Base-by-base conservation (phyloP, 2,113 vertebrate species). In the Pagrus major region DNA sequence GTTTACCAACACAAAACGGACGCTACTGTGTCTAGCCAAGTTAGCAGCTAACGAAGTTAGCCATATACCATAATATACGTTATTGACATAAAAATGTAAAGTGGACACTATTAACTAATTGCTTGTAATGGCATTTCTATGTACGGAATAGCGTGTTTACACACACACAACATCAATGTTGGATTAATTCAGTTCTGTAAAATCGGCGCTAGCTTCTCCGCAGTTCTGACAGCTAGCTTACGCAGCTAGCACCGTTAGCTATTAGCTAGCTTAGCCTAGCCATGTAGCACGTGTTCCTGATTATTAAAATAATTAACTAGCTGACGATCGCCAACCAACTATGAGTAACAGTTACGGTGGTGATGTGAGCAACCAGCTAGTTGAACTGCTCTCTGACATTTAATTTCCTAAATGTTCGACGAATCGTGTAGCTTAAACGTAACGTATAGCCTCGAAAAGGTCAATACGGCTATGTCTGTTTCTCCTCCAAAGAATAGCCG, bases 241-340 rank as follows among this genome's bases (percentile, higher is more conserved):
- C 23, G 10, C 1, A 55, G 86, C 71, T 91, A 87, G 61, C 73
- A 37, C 11, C 14, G 61, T 55, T 90, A 89, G 89, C 89, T 29
- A 23, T 20, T 21, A 68, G 79, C 83, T 84, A 90, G 77, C 66
- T 18, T 92, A 92, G 91, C 92, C 59, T 91, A 93, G 91, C 91
- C 80, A 85, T 92, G 76, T 93, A 94, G 92, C 93, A 94, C 93
- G 93, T 94, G 93, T 91, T 89, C 82, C 69, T 86, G 81, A 87
- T 88, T 90, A 88, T 78, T 79, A 91, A 87, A 86, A 90, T 87
- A 87, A 91, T 77, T 64, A 87, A 89, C 66, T 18, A 47, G 54
- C 74, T 39, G 69, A 14, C 20, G 37, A 71, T 37, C 72, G 29
- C 46, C 27, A 74, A 79, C 54, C 47, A 58, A 68, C 73, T 27